Conservation (phyloP, 2,797 vertebrate genomes). For the Onychomys torridus region DNA sequence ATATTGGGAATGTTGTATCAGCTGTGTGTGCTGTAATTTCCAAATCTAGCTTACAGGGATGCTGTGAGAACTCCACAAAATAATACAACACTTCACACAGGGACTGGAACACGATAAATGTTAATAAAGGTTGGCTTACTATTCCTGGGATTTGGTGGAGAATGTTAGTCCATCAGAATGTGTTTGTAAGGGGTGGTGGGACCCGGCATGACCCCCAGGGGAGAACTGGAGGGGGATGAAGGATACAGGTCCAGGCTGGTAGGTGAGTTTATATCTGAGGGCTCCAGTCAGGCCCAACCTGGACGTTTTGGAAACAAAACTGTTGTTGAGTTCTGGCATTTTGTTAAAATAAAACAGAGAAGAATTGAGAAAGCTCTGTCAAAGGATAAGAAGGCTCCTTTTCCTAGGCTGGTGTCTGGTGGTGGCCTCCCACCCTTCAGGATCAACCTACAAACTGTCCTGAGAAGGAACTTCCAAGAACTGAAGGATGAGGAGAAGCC, state of each 20-base stretch:
- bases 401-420: background rate
- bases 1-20: background rate
- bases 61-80: background rate
- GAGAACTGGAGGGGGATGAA: background rate
- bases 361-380: constrained; percentile 12
- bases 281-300: background rate
- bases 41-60: background rate
- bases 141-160: background rate
- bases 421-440: background rate
- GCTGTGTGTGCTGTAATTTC: background rate
- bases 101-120: background rate
- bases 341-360: background rate
- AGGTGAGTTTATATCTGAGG: background rate
- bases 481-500: background rate
- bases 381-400: background rate
- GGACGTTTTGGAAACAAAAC: background rate
- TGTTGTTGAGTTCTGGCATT: background rate
- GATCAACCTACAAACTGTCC: background rate
- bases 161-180: background rate
- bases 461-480: background rate
- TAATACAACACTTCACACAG: background rate
- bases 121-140: background rate
- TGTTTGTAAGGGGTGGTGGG: background rate
- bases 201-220: no score
- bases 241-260: background rate